Conservation (phyloP, 2,797 vertebrate genomes). For the Coreius guichenoti region DNA sequence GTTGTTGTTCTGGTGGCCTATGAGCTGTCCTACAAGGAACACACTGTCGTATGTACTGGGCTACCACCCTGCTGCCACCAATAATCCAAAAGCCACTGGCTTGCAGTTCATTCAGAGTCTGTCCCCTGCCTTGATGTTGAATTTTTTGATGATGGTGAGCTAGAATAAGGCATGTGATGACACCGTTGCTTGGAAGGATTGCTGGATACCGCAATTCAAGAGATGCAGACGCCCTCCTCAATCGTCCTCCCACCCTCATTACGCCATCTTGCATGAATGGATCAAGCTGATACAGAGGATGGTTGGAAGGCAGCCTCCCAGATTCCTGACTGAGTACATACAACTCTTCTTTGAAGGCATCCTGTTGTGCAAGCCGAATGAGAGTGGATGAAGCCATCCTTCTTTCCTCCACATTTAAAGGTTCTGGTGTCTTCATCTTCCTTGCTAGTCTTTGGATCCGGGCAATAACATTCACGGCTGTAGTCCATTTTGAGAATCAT, state of each 20-base stretch:
- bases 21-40: conserved; percentile 26
- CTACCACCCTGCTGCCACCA: conserved; percentile 33
- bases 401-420: conserved; percentile 44
- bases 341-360: conserved; percentile 46
- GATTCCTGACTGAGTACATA: background rate
- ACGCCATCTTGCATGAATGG: conserved; percentile 27
- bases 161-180: conserved; percentile 2
- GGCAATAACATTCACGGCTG: conserved; percentile 4
- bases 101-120: background rate
- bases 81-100: conserved; percentile 38
- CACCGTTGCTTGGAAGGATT: conserved; percentile 27
- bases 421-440: conserved; percentile 1
- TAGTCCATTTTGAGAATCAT: no score
- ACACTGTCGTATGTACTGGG: conserved; percentile 33
- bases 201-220: conserved; percentile 11
- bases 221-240: conserved; percentile 7
- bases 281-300: conserved; percentile 37
- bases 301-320: conserved; percentile 11
- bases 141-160: conserved; percentile 24
- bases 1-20: conserved; percentile 24
- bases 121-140: conserved; percentile 41
- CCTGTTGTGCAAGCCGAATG: background rate
- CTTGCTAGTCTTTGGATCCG: conserved; percentile 26
- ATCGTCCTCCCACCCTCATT: conserved; percentile 42
- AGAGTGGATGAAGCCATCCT: background rate